Evolutionary conservation across 1,140 invertebrate species (phyloP), one percentile per base, ranked within the genome.

Genomic region (Coelopa frigida): DNA sequence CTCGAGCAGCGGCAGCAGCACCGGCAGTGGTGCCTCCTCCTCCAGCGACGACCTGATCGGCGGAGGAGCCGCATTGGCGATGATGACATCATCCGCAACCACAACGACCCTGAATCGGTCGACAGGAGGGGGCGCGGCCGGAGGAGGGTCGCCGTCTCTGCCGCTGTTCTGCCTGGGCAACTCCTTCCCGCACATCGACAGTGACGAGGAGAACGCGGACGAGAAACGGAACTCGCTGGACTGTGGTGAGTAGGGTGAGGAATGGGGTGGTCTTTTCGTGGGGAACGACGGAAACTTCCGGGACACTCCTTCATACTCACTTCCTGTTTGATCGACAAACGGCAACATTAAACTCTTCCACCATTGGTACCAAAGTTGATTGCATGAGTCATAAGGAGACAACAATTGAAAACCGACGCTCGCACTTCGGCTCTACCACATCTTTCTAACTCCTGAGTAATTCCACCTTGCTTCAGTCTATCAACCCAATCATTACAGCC

Each of bases 101-200:
- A 41, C n/a, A 55, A 35, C 38, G 50, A 42, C 47, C 6, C 12
- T 32, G 29, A 36, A 38, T 31, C 32, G 18, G 14, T n/a, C 12
- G n/a, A 26, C 17, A 36, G 17, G 5, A n/a, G 14, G 23, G 42
- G 15, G 31, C 8, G 18, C 11, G 15, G 20, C 17, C 12, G 20
- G 10, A 14, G 22, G 22, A 18, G 11, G 14, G 12, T 65, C 62
- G 31, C 62, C 63, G 23, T 56, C 62, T 7, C 47, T 68, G 50
- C 74, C 75, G 15, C 74, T 76, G 59, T 82, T 81, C 56, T 80
- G 82, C 61, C 68, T 82, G 44, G 79, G 76, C 8, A 77, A 78
- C n/a, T 79, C 80, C 47, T 82, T 83, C 65, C 76, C 76, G 36
- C 81, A 83, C 62, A 83, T 83, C 52, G 81, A 83, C 63, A 82